Conservation (phyloP, 2,888 invertebrate genomes). For the Luperina testacea region DNA sequence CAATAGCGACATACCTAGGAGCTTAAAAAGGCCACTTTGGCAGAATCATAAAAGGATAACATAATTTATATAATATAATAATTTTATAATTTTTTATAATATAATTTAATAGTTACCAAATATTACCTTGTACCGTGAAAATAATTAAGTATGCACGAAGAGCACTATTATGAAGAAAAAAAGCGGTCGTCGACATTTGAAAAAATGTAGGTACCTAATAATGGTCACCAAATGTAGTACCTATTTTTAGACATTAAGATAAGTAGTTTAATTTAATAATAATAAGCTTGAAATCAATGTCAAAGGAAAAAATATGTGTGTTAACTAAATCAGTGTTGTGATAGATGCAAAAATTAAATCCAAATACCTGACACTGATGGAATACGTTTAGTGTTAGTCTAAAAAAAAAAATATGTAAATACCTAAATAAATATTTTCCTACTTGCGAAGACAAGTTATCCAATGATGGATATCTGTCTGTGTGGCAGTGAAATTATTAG, state of each 20-base stretch:
- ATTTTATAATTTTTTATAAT: not conserved
- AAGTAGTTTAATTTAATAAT: slow-evolving; percentile 7
- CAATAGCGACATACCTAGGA: not conserved
- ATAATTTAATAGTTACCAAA: not conserved
- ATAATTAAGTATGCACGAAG: not conserved
- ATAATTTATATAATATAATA: no score
- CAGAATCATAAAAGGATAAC: no score
- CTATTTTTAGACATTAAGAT: slow-evolving; percentile 7
- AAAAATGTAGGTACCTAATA: not conserved
- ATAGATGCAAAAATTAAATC: not conserved
- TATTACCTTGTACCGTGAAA: not conserved
- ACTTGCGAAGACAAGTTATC: not conserved
- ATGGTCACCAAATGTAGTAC: slow-evolving; percentile 25
- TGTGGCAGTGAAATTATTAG: not conserved
- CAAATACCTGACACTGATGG: not conserved
- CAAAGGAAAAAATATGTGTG: not conserved
- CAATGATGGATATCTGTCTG: not conserved
- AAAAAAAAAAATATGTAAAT: not conserved
- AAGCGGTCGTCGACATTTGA: not conserved
- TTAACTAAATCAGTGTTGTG: not conserved
- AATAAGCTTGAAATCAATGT: not conserved
- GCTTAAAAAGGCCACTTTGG: no score
- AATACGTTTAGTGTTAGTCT: no score
- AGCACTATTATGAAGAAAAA: not conserved
- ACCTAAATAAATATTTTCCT: not conserved